A percentile compares a stretch with the other conserved stretches of the same genome.
Evolutionary conservation across 2,888 invertebrate genomes (phyloP).

Genomic region (Aleiodes testaceus): DNA sequence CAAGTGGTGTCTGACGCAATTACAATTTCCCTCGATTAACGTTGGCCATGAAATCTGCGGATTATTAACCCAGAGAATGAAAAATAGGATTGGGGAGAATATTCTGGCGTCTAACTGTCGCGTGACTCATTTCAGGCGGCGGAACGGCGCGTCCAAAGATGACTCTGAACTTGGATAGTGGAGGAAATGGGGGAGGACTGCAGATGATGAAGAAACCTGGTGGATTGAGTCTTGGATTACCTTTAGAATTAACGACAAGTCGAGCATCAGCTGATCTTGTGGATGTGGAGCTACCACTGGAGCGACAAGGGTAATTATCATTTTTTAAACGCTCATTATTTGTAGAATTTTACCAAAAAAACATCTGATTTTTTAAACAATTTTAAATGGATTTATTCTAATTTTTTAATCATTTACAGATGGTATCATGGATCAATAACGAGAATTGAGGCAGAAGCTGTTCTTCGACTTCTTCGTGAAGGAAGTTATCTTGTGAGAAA

Average conservation of each 20-base stretch:
- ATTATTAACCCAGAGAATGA: constrained; percentile 23
- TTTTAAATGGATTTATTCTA: not conserved
- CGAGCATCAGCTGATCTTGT: constrained; percentile 82
- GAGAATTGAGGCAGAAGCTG: constrained; percentile 91
- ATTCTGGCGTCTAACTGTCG: constrained; percentile 61
- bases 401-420: constrained; percentile 71
- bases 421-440: constrained; percentile 98
- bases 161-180: constrained; percentile 80
- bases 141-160: constrained; percentile 78
- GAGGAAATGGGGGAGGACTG: constrained; percentile 57
- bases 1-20: constrained; percentile 6
- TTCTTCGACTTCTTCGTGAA: constrained; percentile 87
- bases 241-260: constrained; percentile 74
- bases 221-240: constrained; percentile 72
- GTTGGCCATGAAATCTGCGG: constrained; percentile 46
- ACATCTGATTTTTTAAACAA: too few relatives aligned
- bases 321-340: too few relatives aligned
- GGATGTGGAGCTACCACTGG: constrained; percentile 86
- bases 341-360: too few relatives aligned
- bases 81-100: constrained; percentile 30
- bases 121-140: constrained; percentile 70
- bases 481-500: constrained; percentile 96
- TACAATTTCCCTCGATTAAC: constrained; percentile 40
- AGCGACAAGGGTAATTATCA: constrained; percentile 85
- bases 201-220: constrained; percentile 70